phyloP scores from a whole-genome alignment of 2,113 vertebrate genomes.

The Onychostoma macrolepis region DNA sequence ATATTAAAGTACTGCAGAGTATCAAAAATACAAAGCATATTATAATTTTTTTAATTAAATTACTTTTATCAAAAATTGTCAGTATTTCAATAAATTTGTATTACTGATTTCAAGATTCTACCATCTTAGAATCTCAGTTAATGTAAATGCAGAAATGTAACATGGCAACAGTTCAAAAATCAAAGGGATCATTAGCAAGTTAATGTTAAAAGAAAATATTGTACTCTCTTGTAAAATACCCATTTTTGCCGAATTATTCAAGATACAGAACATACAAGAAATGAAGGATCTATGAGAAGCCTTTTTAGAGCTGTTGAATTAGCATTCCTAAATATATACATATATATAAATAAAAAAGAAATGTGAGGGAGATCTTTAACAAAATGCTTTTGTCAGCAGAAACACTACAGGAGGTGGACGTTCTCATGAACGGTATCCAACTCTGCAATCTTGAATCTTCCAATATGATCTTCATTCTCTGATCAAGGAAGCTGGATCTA shows the following conservation, averaged over 20 bases:
- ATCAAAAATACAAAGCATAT: not conserved
- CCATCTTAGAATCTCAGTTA: not conserved
- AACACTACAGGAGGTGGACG: not conserved
- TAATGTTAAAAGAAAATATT: not conserved
- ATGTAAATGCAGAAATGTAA: not conserved
- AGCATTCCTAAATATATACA: too few relatives aligned
- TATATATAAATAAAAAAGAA: not conserved
- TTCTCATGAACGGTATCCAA: slow-evolving; percentile 14
- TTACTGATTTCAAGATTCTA: not conserved
- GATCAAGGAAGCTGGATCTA: slow-evolving; percentile 55
- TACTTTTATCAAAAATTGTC: not conserved
- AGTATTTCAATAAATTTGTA: not conserved
- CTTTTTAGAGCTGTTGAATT: not conserved
- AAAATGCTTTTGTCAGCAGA: not conserved
- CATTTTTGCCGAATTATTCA: not conserved
- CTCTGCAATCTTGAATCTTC: not conserved
- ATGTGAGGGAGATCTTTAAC: not conserved
- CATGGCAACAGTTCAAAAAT: not conserved
- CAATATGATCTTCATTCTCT: slow-evolving; percentile 22
- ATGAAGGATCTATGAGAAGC: not conserved
- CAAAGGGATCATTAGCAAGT: not conserved
- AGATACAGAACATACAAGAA: not conserved
- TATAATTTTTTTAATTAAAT: too few relatives aligned
- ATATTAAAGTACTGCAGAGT: not conserved
- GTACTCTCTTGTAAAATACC: not conserved